Conservation (phyloP, 2,888 invertebrate species). For the Ochlodes sylvanus region DNA sequence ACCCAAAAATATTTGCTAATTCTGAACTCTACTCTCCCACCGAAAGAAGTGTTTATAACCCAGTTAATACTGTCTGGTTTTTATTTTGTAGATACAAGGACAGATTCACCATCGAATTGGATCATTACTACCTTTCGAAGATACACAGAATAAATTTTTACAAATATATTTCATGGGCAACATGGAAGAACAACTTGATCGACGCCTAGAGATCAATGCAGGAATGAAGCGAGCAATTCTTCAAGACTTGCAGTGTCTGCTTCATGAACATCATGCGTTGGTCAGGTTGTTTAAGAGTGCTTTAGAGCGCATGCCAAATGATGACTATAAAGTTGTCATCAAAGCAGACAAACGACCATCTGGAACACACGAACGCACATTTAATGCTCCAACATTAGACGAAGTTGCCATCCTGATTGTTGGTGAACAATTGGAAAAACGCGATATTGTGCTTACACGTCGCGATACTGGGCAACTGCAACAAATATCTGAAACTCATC, state of each 20-base stretch:
- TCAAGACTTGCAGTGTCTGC: conserved; percentile 36
- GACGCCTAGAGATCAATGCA: conserved; percentile 15
- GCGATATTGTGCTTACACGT: conserved; percentile 32
- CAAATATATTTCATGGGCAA: conserved; percentile 38
- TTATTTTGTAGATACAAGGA: conserved; percentile 26
- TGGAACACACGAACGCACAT: too few relatives aligned
- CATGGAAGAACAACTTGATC: conserved; percentile 43
- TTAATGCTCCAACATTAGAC: too few relatives aligned
- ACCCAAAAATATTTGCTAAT: too few relatives aligned
- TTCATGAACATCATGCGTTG: conserved; percentile 51
- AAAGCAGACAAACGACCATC: too few relatives aligned
- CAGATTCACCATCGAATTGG: conserved; percentile 45
- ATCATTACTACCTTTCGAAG: conserved; percentile 12
- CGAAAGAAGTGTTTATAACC: too few relatives aligned
- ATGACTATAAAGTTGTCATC: conserved; percentile 20
- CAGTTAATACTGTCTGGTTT: not conserved
- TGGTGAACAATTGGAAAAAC: too few relatives aligned
- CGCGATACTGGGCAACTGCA: conserved; percentile 40
- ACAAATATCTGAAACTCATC: conserved; percentile 36
- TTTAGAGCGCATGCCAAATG: conserved; percentile 49
- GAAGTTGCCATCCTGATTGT: too few relatives aligned
- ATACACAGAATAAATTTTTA: conserved; percentile 20
- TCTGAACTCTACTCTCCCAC: too few relatives aligned
- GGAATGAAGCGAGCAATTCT: conserved; percentile 34
- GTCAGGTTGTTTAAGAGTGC: conserved; percentile 54